A percentile compares a stretch with the other conserved stretches of the same genome.
Evolutionary conservation across 2,797 vertebrate genomes (phyloP).

Genomic region (Ptychadena robeensis): DNA sequence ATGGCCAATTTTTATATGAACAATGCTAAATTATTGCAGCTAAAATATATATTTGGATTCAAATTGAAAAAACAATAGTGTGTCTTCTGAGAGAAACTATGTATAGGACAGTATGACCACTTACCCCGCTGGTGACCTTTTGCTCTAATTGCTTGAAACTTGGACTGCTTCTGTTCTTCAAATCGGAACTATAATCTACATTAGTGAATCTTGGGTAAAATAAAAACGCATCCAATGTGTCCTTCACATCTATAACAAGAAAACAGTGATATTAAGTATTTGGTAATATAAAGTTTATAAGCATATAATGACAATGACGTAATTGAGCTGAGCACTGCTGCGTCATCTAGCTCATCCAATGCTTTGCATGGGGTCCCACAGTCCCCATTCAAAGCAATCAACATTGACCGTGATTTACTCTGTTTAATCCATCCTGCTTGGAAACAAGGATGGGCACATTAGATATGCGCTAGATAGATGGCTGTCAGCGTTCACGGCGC

Average conservation of each 20-base stretch:
- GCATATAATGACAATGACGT: too few relatives aligned
- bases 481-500: too few relatives aligned
- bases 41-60: neutral
- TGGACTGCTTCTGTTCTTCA: slow-evolving; percentile 2
- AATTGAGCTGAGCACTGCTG: too few relatives aligned
- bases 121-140: slow-evolving; percentile 17
- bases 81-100: neutral
- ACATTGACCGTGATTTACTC: too few relatives aligned
- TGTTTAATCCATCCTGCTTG: too few relatives aligned
- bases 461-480: too few relatives aligned
- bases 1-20: neutral
- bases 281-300: neutral
- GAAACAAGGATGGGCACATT: too few relatives aligned
- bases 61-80: neutral
- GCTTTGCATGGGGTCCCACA: too few relatives aligned
- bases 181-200: neutral
- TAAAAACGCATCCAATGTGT: neutral
- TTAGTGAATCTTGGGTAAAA: slow-evolving; percentile 37
- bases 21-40: too few relatives aligned
- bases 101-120: neutral
- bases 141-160: neutral
- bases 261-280: neutral
- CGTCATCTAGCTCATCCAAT: too few relatives aligned
- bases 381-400: too few relatives aligned
- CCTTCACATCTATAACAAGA: slow-evolving; percentile 14